These are phyloP conservation scores for Alectura lathami DNA, from an alignment of 2,113 vertebrate species.

Conservation along the genomic window DNA sequence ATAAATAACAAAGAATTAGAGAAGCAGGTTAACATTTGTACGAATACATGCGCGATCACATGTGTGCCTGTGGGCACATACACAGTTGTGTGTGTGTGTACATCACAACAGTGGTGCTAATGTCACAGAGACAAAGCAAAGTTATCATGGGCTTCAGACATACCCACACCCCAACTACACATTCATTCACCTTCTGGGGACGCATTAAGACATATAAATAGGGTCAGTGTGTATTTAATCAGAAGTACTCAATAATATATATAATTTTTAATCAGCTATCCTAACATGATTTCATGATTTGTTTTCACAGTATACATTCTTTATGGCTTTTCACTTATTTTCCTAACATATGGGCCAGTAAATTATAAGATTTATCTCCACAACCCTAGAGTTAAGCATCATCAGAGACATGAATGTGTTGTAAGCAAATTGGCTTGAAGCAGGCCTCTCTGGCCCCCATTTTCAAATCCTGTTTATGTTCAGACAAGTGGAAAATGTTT, in stretches of 20 bases:
- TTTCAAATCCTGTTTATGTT: background rate
- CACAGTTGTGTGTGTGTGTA: too few species aligned
- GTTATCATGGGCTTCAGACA: background rate
- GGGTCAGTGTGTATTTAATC: background rate
- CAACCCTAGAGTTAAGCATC: background rate
- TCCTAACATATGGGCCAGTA: background rate
- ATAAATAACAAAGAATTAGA: background rate
- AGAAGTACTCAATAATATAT: background rate
- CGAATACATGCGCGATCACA: rapidly evolving
- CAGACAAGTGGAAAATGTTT: slow-evolving; percentile 21
- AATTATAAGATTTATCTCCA: background rate
- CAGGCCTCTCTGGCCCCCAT: background rate
- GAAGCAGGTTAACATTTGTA: background rate
- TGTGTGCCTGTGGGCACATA: rapidly evolving
- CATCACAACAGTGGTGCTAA: background rate
- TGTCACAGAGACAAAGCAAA: background rate
- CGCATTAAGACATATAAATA: background rate
- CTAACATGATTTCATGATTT: background rate
- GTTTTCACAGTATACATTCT: background rate
- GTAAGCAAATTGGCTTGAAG: background rate
- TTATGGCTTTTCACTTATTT: background rate
- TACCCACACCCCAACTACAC: background rate
- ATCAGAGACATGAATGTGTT: background rate
- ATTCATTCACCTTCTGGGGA: background rate
- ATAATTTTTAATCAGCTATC: background rate